phyloP scores from a whole-genome alignment of 2,888 invertebrate species.

The Ptilodon capucinus region DNA sequence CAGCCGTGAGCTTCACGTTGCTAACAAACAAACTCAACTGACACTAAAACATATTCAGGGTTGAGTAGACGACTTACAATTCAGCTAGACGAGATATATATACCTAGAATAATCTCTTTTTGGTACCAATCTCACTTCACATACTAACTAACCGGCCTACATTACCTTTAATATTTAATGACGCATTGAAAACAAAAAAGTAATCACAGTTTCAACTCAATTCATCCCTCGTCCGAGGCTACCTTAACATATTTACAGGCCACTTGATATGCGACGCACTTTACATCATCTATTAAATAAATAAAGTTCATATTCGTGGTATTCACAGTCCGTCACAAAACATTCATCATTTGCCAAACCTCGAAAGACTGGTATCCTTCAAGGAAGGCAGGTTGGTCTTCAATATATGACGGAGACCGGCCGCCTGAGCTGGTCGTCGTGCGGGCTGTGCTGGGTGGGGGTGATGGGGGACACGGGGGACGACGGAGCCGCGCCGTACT shows the following conservation, averaged over 20 bases:
- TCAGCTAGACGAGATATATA: conserved; percentile 61
- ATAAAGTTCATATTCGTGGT: conserved; percentile 56
- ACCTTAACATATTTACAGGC: conserved; percentile 66
- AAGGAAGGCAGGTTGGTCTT: conserved; percentile 76
- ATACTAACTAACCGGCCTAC: conserved; percentile 57
- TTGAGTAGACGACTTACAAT: conserved; percentile 48
- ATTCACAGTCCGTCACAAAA: conserved; percentile 61
- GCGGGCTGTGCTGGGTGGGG: conserved; percentile 73
- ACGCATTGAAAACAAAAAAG: conserved; percentile 61
- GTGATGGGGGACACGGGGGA: conserved; percentile 74
- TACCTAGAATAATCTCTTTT: conserved; percentile 75
- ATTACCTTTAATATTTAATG: conserved; percentile 62
- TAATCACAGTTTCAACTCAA: conserved; percentile 75
- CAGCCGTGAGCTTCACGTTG: conserved; percentile 31
- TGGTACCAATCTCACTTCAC: conserved; percentile 80
- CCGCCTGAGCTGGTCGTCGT: conserved; percentile 84
- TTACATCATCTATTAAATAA: conserved; percentile 60
- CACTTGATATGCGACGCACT: conserved; percentile 73
- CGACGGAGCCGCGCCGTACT: conserved; percentile 76
- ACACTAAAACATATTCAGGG: conserved; percentile 47
- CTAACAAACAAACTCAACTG: conserved; percentile 69
- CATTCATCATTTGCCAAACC: conserved; percentile 50
- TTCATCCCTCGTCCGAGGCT: conserved; percentile 45
- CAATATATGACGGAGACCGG: conserved; percentile 89
- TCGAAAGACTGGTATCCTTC: conserved; percentile 48